A percentile compares a stretch with the other conserved stretches of the same genome.
These are phyloP conservation scores for Megaptera novaeangliae DNA, from an alignment of 2,113 vertebrate species.

Conservation along the genomic window DNA sequence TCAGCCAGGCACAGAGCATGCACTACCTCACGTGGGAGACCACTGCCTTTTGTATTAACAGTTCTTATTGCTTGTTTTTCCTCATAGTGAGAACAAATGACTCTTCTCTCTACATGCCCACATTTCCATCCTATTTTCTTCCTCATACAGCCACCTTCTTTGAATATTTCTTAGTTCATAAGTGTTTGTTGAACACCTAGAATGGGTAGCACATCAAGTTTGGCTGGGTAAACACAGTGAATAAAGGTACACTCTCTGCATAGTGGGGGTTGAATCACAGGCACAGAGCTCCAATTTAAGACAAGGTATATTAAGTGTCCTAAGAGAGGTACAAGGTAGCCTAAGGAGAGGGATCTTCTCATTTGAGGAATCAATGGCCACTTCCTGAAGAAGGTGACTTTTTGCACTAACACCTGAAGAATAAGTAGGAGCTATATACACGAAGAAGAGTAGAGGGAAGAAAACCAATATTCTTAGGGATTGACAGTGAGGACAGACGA, in stretches of 20 bases:
- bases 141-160: not conserved
- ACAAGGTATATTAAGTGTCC: not conserved
- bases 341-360: not conserved
- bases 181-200: not conserved
- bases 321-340: not conserved
- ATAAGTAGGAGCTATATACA: not conserved
- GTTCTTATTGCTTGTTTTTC: not conserved
- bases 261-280: not conserved
- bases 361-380: not conserved
- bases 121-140: not conserved
- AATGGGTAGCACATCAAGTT: not conserved
- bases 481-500: not conserved
- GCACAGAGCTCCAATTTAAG: not conserved
- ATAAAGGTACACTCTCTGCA: not conserved
- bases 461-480: not conserved
- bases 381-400: not conserved
- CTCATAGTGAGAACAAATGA: not conserved
- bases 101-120: not conserved
- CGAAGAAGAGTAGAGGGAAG: not conserved
- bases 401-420: not conserved
- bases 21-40: not conserved
- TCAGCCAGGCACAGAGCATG: not conserved
- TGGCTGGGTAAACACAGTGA: not conserved
- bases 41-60: not conserved
- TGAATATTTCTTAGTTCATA: not conserved